Base-by-base conservation (phyloP, 35 echinoderm and acorn worm genomes). In the Anneissia japonica region DNA sequence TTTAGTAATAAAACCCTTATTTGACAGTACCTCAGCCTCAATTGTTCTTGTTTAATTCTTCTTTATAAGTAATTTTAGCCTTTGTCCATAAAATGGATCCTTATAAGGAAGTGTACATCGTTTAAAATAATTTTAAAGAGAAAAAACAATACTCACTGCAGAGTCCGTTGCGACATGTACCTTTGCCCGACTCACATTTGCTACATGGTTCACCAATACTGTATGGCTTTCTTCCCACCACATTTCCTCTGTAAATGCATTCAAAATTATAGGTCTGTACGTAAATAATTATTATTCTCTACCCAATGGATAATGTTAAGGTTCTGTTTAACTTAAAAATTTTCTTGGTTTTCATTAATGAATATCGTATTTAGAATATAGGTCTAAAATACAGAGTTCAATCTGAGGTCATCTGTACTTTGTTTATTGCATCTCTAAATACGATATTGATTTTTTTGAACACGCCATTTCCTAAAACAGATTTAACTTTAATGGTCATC, bases 131-230 rank as follows among this genome's bases (percentile, higher is more conserved):
- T n/a, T n/a, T n/a, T n/a, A n/a, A n/a, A n/a, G n/a, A 43, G 2
- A 64, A 85, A 35, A 39, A 26, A 4, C 3, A 40, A 41, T 35
- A 93, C 94, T 90, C 90, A 97, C 94, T 93, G 33, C 94, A 97
- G 13, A 97, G 85, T 77, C 91, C 91, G 11, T 92, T 79, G 31
- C 75, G 76, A 83, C 94, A 97, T 85, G 87, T 93, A 4, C 94
- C 94, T 16, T 83, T 83, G 41, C 94, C 91, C 0, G 94, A 97
- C 26, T 88, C 73, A 85, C 94, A 97, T 75, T 88, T 77, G 32
- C 87, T 93, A 37, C 94, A 97, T 28, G 84, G 91, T 75, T 73
- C 37, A 34, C 94, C 94, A 34, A 97, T 90, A 31, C 93, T 88
- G 46, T 93, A 97, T 17, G 94, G 94, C 31, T 30, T 35, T 74